These are phyloP conservation scores for Bombycilla garrulus DNA, from an alignment of 2,113 vertebrate species.

Conservation along the genomic window DNA sequence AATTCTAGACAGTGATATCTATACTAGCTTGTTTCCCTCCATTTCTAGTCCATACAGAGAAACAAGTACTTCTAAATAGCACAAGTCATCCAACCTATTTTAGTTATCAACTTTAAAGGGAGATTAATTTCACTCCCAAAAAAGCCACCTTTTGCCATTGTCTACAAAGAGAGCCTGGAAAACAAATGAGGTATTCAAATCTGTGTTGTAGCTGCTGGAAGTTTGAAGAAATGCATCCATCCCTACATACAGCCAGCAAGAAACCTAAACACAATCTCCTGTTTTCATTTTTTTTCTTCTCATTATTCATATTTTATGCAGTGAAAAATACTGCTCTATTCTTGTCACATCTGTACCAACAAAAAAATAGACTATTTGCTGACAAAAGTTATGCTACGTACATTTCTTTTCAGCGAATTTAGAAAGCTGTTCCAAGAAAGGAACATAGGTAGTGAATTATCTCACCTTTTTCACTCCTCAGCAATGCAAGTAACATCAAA, in stretches of 20 bases:
- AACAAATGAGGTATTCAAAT: not conserved
- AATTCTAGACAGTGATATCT: not conserved
- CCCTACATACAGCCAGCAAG: not conserved
- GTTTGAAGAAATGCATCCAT: not conserved
- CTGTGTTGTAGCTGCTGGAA: not conserved
- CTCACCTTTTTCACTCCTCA: not conserved
- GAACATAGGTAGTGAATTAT: not conserved
- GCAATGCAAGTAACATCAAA: not conserved
- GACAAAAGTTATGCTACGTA: not conserved
- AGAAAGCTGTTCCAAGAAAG: not conserved
- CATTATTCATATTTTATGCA: not conserved
- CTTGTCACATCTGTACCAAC: not conserved
- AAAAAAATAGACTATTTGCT: not conserved
- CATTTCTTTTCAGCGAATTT: fast-evolving
- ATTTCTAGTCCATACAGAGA: not conserved
- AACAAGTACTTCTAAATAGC: not conserved
- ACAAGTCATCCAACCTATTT: not conserved
- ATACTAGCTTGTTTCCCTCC: not conserved
- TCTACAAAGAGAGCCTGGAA: not conserved
- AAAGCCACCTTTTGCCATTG: not conserved
- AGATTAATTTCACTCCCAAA: not conserved
- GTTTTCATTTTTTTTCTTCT: not conserved
- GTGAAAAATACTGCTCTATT: not conserved
- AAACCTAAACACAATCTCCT: not conserved
- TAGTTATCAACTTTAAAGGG: not conserved